Evolutionary conservation across 2,113 vertebrate genomes (phyloP).

Genomic region (Spilogale gracilis): DNA sequence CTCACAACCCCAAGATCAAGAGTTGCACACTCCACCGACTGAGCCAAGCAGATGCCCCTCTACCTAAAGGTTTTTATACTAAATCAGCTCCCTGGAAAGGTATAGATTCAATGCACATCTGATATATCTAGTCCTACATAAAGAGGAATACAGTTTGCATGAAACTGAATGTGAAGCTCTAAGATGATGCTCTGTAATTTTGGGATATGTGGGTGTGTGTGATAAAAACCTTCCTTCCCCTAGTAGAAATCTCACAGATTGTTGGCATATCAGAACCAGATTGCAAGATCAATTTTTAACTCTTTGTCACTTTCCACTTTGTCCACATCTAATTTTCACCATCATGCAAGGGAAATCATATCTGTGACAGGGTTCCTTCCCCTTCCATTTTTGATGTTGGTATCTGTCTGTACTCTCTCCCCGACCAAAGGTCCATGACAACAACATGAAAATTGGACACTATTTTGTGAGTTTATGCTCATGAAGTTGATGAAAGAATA

Average conservation of each 20-base stretch:
- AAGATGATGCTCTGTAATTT: background rate
- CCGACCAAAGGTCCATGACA: background rate
- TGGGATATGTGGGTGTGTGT: background rate
- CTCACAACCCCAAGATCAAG: background rate
- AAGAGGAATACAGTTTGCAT: background rate
- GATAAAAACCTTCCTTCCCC: background rate
- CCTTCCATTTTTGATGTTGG: background rate
- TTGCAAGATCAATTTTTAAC: background rate
- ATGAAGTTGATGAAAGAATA: background rate
- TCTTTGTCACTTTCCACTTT: accelerated
- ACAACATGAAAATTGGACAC: background rate
- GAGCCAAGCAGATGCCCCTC: background rate
- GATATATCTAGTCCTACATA: background rate
- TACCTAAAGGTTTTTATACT: background rate
- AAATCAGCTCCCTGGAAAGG: background rate
- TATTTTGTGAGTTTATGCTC: background rate
- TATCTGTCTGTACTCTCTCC: background rate
- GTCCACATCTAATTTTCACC: background rate
- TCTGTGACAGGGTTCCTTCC: background rate
- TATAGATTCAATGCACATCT: no score
- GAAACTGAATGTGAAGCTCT: background rate
- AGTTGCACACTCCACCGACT: background rate
- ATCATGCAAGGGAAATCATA: accelerated
- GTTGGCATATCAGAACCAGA: background rate
- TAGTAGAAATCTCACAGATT: background rate